phyloP scores from a whole-genome alignment of 1,140 invertebrate genomes.

The Caenorhabditis latens region DNA sequence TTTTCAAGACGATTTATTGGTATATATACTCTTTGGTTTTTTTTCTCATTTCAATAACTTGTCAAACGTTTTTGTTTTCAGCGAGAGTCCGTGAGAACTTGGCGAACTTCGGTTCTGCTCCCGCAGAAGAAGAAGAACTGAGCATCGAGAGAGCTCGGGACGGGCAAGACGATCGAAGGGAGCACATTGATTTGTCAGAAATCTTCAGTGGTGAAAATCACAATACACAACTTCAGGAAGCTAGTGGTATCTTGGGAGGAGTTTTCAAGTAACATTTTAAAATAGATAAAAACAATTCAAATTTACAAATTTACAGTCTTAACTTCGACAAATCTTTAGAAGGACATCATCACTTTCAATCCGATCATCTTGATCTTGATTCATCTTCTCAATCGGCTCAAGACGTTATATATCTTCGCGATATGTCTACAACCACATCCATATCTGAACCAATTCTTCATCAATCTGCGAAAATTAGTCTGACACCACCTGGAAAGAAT shows the following conservation, averaged over 20 bases:
- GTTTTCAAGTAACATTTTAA: background rate
- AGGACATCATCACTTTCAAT: background rate
- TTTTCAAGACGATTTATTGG: background rate
- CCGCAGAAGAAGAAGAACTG: constrained; percentile 7
- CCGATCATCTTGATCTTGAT: background rate
- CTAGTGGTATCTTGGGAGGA: background rate
- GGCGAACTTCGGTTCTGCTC: background rate
- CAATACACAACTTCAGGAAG: background rate
- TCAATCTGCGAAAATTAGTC: background rate
- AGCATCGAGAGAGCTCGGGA: constrained; percentile 8
- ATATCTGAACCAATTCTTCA: constrained; percentile 30
- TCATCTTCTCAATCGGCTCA: background rate
- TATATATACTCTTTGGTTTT: background rate
- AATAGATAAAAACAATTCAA: background rate
- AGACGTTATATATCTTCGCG: background rate
- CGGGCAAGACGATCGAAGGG: background rate
- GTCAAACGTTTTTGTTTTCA: background rate
- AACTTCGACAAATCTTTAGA: background rate
- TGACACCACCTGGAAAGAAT: background rate
- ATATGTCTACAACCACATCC: background rate
- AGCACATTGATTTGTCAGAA: constrained; percentile 30
- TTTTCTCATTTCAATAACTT: background rate
- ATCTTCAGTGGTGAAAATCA: constrained; percentile 24
- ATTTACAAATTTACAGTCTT: background rate
- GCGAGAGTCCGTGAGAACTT: background rate